Evolutionary conservation across 1,140 invertebrate species (phyloP), one percentile per base, ranked within the genome.

Genomic region (Sinonovacula constricta): DNA sequence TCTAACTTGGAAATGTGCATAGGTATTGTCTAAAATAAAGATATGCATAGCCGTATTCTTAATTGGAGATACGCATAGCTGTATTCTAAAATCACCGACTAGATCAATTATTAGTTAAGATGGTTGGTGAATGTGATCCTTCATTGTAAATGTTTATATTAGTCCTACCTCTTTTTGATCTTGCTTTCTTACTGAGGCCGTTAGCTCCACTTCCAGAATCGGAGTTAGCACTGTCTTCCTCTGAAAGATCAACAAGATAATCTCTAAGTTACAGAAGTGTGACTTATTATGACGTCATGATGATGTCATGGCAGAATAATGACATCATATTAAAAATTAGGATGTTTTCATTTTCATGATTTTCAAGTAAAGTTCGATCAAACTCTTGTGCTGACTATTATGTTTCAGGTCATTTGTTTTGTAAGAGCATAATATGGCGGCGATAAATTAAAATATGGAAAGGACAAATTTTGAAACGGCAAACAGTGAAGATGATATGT

Each of bases 91-190:
- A n/a, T n/a, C n/a, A n/a, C n/a, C n/a, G n/a, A n/a, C n/a, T n/a
- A n/a, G n/a, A n/a, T n/a, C n/a, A n/a, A n/a, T n/a, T n/a, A n/a
- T n/a, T n/a, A n/a, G n/a, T n/a, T n/a, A n/a, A n/a, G n/a, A n/a
- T n/a, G n/a, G n/a, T n/a, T n/a, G n/a, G n/a, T n/a, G n/a, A n/a
- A n/a, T n/a, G n/a, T n/a, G n/a, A n/a, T n/a, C n/a, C n/a, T n/a
- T n/a, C n/a, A n/a, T n/a, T n/a, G n/a, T n/a, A n/a, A n/a, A n/a
- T n/a, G n/a, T n/a, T n/a, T n/a, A n/a, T n/a, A n/a, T n/a, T n/a
- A n/a, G n/a, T n/a, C 62, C 24, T 76, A 76, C 72, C 72, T 76
- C 72, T 22, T 76, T 76, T 76, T 4, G 72, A 76, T 28, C 72
- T 56, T 57, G 72, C 51, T 56, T 76, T 76, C 33, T 76, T 76